Evolutionary conservation across 2,797 vertebrate species (phyloP).

Genomic region (Iguana delicatissima): DNA sequence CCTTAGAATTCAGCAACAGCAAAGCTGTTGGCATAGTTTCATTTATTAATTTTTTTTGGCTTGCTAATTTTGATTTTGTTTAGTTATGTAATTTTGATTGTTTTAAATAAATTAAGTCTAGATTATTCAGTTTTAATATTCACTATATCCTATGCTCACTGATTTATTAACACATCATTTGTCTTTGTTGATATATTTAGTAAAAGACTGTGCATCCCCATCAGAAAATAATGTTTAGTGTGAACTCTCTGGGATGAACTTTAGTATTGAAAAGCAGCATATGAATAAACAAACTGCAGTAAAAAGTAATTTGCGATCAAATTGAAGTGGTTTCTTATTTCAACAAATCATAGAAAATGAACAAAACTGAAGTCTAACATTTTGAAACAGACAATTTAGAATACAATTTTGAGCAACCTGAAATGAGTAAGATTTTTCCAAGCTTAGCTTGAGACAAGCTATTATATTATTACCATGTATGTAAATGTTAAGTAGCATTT

Average conservation of each 20-base stretch:
- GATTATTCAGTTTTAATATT: neutral
- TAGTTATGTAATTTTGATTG: neutral
- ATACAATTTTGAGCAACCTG: neutral
- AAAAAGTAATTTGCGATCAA: neutral
- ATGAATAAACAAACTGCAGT: neutral
- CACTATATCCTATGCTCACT: neutral
- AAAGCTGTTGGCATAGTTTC: neutral
- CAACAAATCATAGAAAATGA: neutral
- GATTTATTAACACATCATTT: neutral
- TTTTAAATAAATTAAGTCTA: neutral
- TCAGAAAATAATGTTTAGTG: too few relatives aligned
- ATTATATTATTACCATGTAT: neutral
- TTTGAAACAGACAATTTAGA: neutral
- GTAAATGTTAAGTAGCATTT: neutral
- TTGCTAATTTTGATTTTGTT: neutral
- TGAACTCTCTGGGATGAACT: neutral
- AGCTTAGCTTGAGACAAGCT: neutral
- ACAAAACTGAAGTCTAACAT: neutral
- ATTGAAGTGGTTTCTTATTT: neutral
- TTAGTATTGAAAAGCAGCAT: neutral
- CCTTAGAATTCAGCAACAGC: too few relatives aligned
- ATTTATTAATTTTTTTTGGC: neutral
- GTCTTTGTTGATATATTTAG: neutral
- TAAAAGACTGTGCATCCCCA: neutral
- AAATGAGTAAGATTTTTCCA: neutral